phyloP scores from a whole-genome alignment of 2,113 vertebrate genomes.

The Protomyctophum bolini region DNA sequence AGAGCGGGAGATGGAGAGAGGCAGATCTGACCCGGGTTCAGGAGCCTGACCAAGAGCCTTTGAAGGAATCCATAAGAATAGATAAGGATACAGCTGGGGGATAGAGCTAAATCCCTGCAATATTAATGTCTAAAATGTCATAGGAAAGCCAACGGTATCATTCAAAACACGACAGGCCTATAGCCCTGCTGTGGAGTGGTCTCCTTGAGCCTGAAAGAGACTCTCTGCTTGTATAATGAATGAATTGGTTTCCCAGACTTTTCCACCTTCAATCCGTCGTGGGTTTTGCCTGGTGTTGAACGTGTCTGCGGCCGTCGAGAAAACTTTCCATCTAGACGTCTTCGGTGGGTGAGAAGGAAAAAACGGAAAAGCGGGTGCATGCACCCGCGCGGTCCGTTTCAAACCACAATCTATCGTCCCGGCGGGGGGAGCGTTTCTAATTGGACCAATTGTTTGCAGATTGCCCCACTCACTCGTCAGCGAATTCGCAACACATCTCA shows the following conservation, averaged over 20 bases:
- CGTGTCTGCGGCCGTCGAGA: constrained; percentile 47
- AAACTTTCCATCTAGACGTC: constrained; percentile 54
- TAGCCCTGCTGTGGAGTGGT: constrained; percentile 59
- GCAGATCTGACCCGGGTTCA: constrained; percentile 47
- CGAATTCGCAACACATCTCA: constrained; percentile 60
- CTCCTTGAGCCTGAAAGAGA: constrained; percentile 39
- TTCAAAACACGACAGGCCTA: constrained; percentile 41
- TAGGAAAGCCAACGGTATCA: constrained; percentile 67
- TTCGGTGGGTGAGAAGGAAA: not conserved
- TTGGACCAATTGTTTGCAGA: constrained; percentile 57
- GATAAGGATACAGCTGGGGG: constrained; percentile 58
- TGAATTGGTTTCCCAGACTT: constrained; percentile 24
- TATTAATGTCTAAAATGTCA: constrained; percentile 88
- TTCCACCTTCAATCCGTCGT: constrained; percentile 47
- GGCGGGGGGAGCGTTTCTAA: constrained; percentile 29
- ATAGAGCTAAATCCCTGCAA: constrained; percentile 80
- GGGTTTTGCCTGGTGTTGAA: constrained; percentile 25
- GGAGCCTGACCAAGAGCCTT: constrained; percentile 56
- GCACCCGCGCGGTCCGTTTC: constrained; percentile 44
- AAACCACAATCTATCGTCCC: constrained; percentile 45
- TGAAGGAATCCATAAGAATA: constrained; percentile 51
- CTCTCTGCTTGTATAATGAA: constrained; percentile 63
- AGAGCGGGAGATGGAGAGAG: not conserved
- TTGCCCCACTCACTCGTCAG: constrained; percentile 50
- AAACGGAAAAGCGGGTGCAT: constrained; percentile 19